Evolutionary conservation across 1,140 invertebrate species (phyloP), one percentile per base, ranked within the genome.

Genomic region (Atopsyche davidsoni): DNA sequence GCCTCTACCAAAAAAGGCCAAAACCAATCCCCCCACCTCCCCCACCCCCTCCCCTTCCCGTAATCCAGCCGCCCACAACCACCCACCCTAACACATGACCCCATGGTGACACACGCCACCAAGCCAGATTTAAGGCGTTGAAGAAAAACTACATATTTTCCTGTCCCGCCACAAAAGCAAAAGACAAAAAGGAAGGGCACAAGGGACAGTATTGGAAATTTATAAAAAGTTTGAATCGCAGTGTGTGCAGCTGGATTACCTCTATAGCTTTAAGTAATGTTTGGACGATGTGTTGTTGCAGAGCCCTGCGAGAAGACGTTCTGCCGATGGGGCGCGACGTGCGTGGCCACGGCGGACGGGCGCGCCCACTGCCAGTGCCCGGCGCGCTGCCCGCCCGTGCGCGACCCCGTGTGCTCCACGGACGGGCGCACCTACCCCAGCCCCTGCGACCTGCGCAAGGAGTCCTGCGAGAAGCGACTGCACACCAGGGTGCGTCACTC

Each of bases 261-360:
- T 28, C n/a, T 28, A 28, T 28, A 7, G 7, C 25, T 28, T 28
- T 7, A 28, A 7, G 7, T n/a, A 28, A 28, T 7, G n/a, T n/a
- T n/a, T n/a, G n/a, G n/a, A n/a, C n/a, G n/a, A n/a, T n/a, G 2
- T 45, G 13, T 46, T 52, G n/a, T 75, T 72, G 47, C 78, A 87
- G 87, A 87, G 64, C 81, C 85, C 6, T 89, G 86, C 65, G 86
- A 87, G 64, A 82, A 82, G 64, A 86, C 80, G n/a, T 86, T 80
- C 65, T 90, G 87, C 66, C 79, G 83, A 3, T 87, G 82, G 77
- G 86, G 85, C 9, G 86, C 85, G 19, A 78, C 77, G 46, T 90
- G 87, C 66, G 75, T 84, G 39, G 79, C 82, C 21, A 79, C 82
- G 22, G 78, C 80, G 25, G 79, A 77, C 54, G 84, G 86, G 31